These are phyloP conservation scores for Onychomys torridus DNA, from an alignment of 2,797 vertebrate species.

Conservation along the genomic window DNA sequence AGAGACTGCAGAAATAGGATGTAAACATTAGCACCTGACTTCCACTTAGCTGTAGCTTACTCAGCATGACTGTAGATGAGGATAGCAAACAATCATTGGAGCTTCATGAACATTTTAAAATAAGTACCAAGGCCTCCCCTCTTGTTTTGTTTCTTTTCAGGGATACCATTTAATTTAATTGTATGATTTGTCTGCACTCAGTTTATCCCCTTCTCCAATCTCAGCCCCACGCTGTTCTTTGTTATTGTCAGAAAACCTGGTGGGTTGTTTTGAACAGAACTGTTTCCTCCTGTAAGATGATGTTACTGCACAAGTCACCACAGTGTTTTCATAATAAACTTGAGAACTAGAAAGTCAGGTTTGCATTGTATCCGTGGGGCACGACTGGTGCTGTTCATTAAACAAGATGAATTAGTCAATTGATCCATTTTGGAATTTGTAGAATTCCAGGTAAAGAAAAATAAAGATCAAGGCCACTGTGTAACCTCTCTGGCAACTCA, in stretches of 20 bases:
- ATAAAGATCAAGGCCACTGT: slow-evolving; percentile 79
- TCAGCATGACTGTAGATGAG: slow-evolving; percentile 95
- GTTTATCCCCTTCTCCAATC: slow-evolving; percentile 87
- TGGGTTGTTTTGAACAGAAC: slow-evolving; percentile 91
- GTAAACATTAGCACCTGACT: slow-evolving; percentile 92
- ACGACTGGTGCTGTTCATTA: slow-evolving; percentile 87
- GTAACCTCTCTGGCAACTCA: slow-evolving; percentile 71
- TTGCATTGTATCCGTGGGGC: slow-evolving; percentile 89
- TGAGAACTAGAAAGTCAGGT: slow-evolving; percentile 90
- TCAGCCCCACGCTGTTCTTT: slow-evolving; percentile 86
- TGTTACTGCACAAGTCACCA: slow-evolving; percentile 89
- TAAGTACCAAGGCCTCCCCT: slow-evolving; percentile 89
- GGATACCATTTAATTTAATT: slow-evolving; percentile 92
- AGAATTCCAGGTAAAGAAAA: slow-evolving; percentile 79
- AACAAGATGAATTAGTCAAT: slow-evolving; percentile 78
- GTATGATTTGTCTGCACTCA: slow-evolving; percentile 91
- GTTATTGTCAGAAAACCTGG: slow-evolving; percentile 88
- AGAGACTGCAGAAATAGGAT: slow-evolving; percentile 91
- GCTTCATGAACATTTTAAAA: slow-evolving; percentile 92
- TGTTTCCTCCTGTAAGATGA: slow-evolving; percentile 89
- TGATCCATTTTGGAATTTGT: slow-evolving; percentile 85
- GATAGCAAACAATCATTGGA: slow-evolving; percentile 91
- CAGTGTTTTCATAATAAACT: slow-evolving; percentile 92
- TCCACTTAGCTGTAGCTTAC: slow-evolving; percentile 93
- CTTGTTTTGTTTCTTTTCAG: slow-evolving; percentile 90